Percentiles rank a stretch among this genome's conserved stretches.
These are phyloP conservation scores for Mallotus villosus DNA, from an alignment of 2,797 vertebrate genomes.

Conservation along the genomic window DNA sequence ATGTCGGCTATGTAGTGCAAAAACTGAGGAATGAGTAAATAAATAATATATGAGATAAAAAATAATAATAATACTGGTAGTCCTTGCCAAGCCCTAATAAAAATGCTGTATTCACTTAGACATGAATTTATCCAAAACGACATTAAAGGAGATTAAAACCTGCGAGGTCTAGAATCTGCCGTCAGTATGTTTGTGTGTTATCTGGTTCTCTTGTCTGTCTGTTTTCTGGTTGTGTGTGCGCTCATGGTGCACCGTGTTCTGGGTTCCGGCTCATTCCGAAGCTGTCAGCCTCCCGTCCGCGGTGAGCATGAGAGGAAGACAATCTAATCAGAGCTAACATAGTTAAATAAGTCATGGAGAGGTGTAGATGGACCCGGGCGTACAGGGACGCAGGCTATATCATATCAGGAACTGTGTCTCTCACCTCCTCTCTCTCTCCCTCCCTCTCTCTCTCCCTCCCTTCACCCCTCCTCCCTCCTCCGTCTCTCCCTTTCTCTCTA, in stretches of 20 bases:
- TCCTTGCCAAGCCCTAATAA: too few species aligned
- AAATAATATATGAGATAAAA: too few species aligned
- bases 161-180: too few species aligned
- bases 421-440: conserved; percentile 44
- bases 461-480: too few species aligned
- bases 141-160: too few species aligned
- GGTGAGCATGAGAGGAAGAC: conserved; percentile 47
- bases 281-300: conserved; percentile 51
- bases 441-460: conserved; percentile 30
- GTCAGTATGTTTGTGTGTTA: too few species aligned
- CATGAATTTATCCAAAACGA: too few species aligned
- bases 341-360: conserved; percentile 62
- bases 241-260: conserved; percentile 14
- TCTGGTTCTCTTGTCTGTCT: conserved; percentile 14
- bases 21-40: too few species aligned
- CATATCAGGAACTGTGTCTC: conserved; percentile 29
- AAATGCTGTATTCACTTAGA: too few species aligned
- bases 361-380: conserved; percentile 28
- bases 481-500: conserved; percentile 36
- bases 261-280: conserved; percentile 50
- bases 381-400: conserved; percentile 52
- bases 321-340: conserved; percentile 61
- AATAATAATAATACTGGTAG: too few species aligned
- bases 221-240: conserved; percentile 23
- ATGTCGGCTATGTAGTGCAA: too few species aligned